A percentile compares a stretch with the other conserved stretches of the same genome.
Conservation (phyloP, 2,888 invertebrate species). For the Augochlorella aurata region DNA sequence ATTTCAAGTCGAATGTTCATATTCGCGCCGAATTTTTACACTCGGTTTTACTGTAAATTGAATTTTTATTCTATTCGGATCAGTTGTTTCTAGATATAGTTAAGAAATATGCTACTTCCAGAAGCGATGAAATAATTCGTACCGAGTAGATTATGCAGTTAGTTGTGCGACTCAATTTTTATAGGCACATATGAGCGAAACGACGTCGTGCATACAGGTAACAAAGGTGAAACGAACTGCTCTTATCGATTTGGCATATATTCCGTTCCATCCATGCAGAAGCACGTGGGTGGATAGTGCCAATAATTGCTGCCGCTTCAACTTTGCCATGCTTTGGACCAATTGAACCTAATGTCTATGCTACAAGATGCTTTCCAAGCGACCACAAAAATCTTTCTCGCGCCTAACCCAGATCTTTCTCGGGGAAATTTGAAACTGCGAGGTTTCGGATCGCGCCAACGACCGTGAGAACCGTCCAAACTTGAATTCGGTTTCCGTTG, state of each 20-base stretch:
- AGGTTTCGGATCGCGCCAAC: background rate
- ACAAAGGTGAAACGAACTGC: slow-evolving; percentile 20
- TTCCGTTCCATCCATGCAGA: slow-evolving; percentile 71
- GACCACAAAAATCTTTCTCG: background rate
- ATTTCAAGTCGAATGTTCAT: too few species aligned
- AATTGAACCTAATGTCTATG: background rate
- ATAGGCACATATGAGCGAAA: too few species aligned
- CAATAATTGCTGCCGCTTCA: background rate
- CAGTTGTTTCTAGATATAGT: too few species aligned
- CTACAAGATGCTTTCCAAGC: background rate
- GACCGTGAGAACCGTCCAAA: background rate
- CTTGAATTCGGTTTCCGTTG: background rate
- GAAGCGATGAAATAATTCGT: too few species aligned
- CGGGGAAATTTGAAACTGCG: background rate
- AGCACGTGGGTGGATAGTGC: slow-evolving; percentile 21
- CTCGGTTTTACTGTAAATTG: too few species aligned
- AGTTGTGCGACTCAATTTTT: background rate
- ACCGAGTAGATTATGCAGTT: background rate
- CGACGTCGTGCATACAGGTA: slow-evolving; percentile 25
- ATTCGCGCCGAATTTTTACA: too few species aligned
- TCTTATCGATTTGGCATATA: slow-evolving; percentile 79
- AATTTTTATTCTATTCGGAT: too few species aligned
- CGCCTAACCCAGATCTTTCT: background rate
- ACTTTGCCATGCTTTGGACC: background rate
- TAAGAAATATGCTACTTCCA: too few species aligned